Percentiles rank a stretch among this genome's conserved stretches.
Conservation (phyloP, 2,113 vertebrate genomes). For the Vulpes ferrilata region DNA sequence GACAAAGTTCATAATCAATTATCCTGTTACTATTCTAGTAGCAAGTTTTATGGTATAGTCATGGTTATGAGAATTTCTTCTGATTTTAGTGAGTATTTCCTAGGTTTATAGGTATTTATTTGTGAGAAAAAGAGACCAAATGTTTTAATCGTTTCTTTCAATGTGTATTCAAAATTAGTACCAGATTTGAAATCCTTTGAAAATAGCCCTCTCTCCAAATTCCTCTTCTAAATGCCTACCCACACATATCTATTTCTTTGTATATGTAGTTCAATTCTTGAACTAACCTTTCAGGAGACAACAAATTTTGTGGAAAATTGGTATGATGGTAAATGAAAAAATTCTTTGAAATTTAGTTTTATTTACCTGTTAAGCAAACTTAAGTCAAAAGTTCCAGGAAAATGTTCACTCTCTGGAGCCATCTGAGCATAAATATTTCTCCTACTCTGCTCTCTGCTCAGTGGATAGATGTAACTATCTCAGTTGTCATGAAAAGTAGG, state of each 20-base stretch:
- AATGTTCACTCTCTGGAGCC: neutral
- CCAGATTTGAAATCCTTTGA: slow-evolving; percentile 31
- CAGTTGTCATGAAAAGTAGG: neutral
- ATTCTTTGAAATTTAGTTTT: slow-evolving; percentile 56
- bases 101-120: neutral
- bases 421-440: neutral
- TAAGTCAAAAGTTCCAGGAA: slow-evolving; percentile 36
- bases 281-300: slow-evolving; percentile 25
- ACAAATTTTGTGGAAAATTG: slow-evolving; percentile 21
- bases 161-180: slow-evolving; percentile 22
- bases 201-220: neutral
- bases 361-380: neutral
- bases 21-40: neutral
- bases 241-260: neutral
- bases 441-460: neutral
- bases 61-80: neutral
- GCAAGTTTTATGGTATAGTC: neutral
- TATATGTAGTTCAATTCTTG: slow-evolving; percentile 25
- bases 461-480: neutral
- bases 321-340: slow-evolving; percentile 2
- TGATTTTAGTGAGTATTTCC: neutral
- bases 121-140: neutral
- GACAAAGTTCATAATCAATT: slow-evolving; percentile 22
- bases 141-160: neutral
- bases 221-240: neutral